Evolutionary conservation across 1,140 invertebrate genomes (phyloP), one percentile per base, ranked within the genome.

Genomic region (Oryzaephilus surinamensis): DNA sequence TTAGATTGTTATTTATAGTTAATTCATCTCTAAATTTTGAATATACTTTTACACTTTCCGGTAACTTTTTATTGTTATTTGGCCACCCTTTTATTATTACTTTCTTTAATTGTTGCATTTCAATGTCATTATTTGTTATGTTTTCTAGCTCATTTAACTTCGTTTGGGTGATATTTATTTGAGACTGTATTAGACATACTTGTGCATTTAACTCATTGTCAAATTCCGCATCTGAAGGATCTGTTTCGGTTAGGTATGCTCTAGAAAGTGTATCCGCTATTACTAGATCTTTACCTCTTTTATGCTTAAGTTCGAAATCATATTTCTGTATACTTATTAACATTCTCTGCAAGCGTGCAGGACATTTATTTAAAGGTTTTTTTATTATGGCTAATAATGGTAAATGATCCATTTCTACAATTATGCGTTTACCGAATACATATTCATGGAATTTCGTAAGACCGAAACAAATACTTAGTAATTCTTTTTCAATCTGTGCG

Each of bases 401-500:
- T 31, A 61, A 60, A 41, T 66, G 61, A 45, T 64, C 62, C 10
- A 51, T 62, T 52, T 65, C 45, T 3, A 57, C 39, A 15, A 52
- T 43, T 6, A 43, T 17, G 26, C 45, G 31, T 32, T 36, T 39
- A 26, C 51, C 57, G 46, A 46, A 53, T 18, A 57, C 36, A 33
- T 45, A 56, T 13, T 44, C 34, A 40, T 50, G 34, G 41, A 65
- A 69, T 41, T 54, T 52, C 39, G 49, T 38, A 45, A 29, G 51
- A 19, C 32, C 50, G 49, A 52, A 61, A 36, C 18, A 26, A 5
- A 46, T 29, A 3, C 51, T 55, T 5, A 64, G 45, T 11, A 52
- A 43, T 45, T 69, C 63, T 36, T 63, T 65, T 34, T 67, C 62
- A n/a, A 65, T 64, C 40, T 60, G 57, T 6, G 53, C 45, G 38